A percentile compares a stretch with the other conserved stretches of the same genome.
Conservation (phyloP, 1,140 invertebrate genomes). For the Amyelois transitella region DNA sequence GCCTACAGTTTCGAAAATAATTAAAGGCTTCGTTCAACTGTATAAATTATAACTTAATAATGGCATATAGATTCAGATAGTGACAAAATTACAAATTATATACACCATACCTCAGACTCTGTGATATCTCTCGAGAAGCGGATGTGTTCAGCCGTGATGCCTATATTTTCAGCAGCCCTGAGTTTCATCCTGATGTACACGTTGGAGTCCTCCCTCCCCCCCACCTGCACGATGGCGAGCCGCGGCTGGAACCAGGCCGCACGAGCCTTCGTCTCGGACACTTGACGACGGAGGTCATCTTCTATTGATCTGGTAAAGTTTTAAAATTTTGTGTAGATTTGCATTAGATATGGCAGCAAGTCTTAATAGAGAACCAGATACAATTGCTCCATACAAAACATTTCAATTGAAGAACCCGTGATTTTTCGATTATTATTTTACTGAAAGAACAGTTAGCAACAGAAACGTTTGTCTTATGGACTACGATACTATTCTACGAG, state of each 20-base stretch:
- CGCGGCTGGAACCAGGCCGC: slow-evolving; percentile 82
- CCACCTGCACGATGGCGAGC: slow-evolving; percentile 92
- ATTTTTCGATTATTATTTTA: too few relatives aligned
- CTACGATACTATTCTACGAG: too few relatives aligned
- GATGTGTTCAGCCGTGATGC: slow-evolving; percentile 88
- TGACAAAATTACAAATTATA: too few relatives aligned
- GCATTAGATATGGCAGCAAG: too few relatives aligned
- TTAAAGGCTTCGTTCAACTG: background rate
- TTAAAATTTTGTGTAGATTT: too few relatives aligned
- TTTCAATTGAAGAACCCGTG: too few relatives aligned
- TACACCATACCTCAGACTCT: slow-evolving; percentile 83
- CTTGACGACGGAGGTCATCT: slow-evolving; percentile 80
- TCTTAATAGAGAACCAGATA: too few relatives aligned
- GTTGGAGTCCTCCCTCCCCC: slow-evolving; percentile 97
- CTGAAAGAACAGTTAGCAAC: too few relatives aligned
- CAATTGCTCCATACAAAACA: too few relatives aligned
- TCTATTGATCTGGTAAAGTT: slow-evolving; percentile 81
- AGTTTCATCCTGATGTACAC: slow-evolving; percentile 99
- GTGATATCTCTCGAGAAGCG: slow-evolving; percentile 88
- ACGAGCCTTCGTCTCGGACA: slow-evolving; percentile 76
- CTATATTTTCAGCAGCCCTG: slow-evolving; percentile 93
- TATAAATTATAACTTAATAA: too few relatives aligned
- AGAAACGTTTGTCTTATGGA: too few relatives aligned
- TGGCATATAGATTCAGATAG: too few relatives aligned
- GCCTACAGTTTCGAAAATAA: background rate